Evolutionary conservation across 2,113 vertebrate genomes (phyloP).

Genomic region (Pelobates fuscus): DNA sequence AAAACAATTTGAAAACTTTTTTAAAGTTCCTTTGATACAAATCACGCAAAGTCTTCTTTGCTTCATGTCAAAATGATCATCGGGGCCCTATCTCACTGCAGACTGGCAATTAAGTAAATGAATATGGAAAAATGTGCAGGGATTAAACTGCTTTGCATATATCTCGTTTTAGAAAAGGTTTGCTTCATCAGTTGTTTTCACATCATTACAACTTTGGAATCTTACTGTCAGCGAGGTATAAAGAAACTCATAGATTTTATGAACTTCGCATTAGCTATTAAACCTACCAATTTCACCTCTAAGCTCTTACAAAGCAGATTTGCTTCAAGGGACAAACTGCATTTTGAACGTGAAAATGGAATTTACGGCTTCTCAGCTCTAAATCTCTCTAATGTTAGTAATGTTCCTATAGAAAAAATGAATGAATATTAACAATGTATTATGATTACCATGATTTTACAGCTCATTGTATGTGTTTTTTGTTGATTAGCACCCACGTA

Average conservation of each 20-base stretch:
- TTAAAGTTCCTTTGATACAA: not conserved
- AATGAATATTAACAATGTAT: conserved; percentile 45
- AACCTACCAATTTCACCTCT: conserved; percentile 40
- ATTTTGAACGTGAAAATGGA: conserved; percentile 36
- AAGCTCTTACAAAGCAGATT: conserved; percentile 33
- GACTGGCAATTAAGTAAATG: conserved; percentile 6
- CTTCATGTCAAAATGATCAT: conserved; percentile 15
- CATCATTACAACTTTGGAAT: conserved; percentile 40
- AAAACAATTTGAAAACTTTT: conserved; percentile 4
- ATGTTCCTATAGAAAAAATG: conserved; percentile 30
- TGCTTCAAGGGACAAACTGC: conserved; percentile 34
- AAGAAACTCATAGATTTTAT: conserved; percentile 41
- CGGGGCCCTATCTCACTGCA: conserved; percentile 18
- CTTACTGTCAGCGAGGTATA: conserved; percentile 37
- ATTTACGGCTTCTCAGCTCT: conserved; percentile 14
- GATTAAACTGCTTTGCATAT: conserved; percentile 41
- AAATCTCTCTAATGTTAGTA: conserved; percentile 35
- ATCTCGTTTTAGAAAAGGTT: conserved; percentile 32
- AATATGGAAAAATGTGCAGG: conserved; percentile 29
- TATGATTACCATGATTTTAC: conserved; percentile 36
- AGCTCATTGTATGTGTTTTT: conserved; percentile 27
- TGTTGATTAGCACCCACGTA: conserved; percentile 15
- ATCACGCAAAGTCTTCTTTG: conserved; percentile 3
- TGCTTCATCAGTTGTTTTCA: conserved; percentile 38
- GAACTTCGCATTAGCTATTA: conserved; percentile 49